Base-by-base conservation (phyloP, 2,113 vertebrate genomes). In the Helogale parvula region DNA sequence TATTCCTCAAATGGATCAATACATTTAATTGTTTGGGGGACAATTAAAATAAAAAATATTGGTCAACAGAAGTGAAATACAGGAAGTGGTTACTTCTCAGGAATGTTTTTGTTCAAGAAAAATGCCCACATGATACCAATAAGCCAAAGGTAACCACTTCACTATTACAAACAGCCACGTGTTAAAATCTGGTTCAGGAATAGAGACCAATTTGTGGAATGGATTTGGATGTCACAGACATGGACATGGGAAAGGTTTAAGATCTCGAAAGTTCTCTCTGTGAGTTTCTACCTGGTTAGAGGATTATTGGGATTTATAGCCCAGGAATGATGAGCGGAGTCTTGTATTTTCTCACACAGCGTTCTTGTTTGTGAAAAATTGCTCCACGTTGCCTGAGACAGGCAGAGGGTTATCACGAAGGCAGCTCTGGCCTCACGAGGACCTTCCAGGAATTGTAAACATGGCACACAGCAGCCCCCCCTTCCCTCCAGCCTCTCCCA, bases 391-490 rank as follows among this genome's bases (percentile, higher is more conserved):
- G 16, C 60, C 63, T 87, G 87, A 65, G 88, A 68, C 95, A 85
- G 82, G 92, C 77, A 92, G 96, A 31, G 97, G 96, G 88, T 90
- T 85, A 76, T 95, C 98, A 98, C 96, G 97, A 98, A 99, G 98
- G 96, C 98, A 98, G 98, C 96, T 94, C 97, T 98, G 97, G 97
- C 97, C 98, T 99, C 97, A 96, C 98, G 96, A 97, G 97, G 98
- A 98, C 98, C 98, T 98, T 99, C 97, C 98, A 98, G 97, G 97
- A 98, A 97, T 97, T 98, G 98, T 98, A 99, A 98, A 98, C 98
- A 96, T 96, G 98, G 98, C 97, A 94, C 89, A 95, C 68, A 88
- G 98, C 12, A 52, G 47, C 98, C 98, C 97, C 97, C 96, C 98
- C 98, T 95, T 85, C 97, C 33, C 98, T 98, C 97, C 97, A 96